phyloP scores from a whole-genome alignment of 2,888 invertebrate species.

The Acrobeloides nanus region DNA sequence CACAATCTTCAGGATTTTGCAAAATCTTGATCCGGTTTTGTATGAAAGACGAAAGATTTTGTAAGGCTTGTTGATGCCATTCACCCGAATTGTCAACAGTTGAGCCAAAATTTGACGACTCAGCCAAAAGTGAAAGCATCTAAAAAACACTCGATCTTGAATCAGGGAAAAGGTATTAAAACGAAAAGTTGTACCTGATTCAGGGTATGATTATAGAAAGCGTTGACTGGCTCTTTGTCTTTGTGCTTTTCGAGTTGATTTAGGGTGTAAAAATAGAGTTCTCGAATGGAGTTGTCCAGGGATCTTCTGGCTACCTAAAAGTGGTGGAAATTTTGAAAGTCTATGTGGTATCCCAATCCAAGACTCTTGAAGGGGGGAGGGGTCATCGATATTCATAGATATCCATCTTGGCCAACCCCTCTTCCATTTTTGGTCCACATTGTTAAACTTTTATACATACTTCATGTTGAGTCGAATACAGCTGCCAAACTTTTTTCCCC shows the following conservation, averaged over 20 bases:
- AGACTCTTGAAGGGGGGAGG: too few species aligned
- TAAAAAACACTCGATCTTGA: conserved; percentile 6
- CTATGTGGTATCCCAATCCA: too few species aligned
- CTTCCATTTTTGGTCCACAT: too few species aligned
- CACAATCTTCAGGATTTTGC: conserved; percentile 43
- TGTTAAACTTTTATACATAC: too few species aligned
- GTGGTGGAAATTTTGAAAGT: too few species aligned
- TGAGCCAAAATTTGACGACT: conserved; percentile 20
- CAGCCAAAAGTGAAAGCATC: conserved; percentile 16
- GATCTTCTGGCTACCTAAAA: conserved; percentile 15
- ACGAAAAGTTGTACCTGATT: conserved; percentile 8
- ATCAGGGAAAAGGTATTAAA: too few species aligned
- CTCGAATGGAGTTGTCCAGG: conserved; percentile 17
- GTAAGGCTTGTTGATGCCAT: conserved; percentile 24
- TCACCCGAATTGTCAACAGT: conserved; percentile 58
- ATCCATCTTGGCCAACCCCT: too few species aligned
- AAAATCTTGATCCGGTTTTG: conserved; percentile 30
- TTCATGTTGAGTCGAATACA: too few species aligned
- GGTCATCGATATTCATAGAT: too few species aligned
- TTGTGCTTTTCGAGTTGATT: conserved; percentile 13
- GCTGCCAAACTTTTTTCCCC: too few species aligned
- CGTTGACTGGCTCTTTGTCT: neutral
- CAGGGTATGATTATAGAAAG: conserved; percentile 5
- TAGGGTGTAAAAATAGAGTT: conserved; percentile 20
- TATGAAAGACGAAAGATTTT: conserved; percentile 24